Evolutionary conservation across 2,888 invertebrate genomes (phyloP).

Genomic region (Lobophora halterata): DNA sequence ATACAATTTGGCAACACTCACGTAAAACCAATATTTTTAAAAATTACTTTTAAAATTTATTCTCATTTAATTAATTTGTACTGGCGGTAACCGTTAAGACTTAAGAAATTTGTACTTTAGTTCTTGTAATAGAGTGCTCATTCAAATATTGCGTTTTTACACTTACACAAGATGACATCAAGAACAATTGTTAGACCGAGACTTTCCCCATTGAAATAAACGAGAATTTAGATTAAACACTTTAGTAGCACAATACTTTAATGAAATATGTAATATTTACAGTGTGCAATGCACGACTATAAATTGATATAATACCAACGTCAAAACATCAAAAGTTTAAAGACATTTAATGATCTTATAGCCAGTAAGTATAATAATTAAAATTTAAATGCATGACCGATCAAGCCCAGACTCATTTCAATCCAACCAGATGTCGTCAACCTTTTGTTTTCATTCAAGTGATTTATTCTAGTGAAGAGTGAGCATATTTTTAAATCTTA

Average conservation of each 20-base stretch:
- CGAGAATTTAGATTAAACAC: slow-evolving; percentile 42
- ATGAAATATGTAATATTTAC: slow-evolving; percentile 60
- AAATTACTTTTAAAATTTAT: slow-evolving; percentile 33
- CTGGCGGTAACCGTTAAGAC: slow-evolving; percentile 74
- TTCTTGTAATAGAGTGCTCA: slow-evolving; percentile 65
- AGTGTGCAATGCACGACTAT: slow-evolving; percentile 53
- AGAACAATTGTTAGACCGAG: slow-evolving; percentile 65
- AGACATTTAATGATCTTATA: slow-evolving; percentile 35
- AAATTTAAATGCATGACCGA: slow-evolving; percentile 24
- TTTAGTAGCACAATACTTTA: slow-evolving; percentile 34
- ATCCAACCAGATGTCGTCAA: slow-evolving; percentile 26
- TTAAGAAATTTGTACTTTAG: slow-evolving; percentile 79
- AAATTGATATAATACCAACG: slow-evolving; percentile 32
- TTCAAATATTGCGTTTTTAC: slow-evolving; percentile 45
- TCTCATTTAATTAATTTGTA: slow-evolving; percentile 74
- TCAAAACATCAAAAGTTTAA: slow-evolving; percentile 41
- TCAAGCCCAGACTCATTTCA: slow-evolving; percentile 18
- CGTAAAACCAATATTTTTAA: slow-evolving; percentile 59
- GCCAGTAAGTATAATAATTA: slow-evolving; percentile 42
- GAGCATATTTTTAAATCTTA: slow-evolving; percentile 63
- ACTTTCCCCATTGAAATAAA: slow-evolving; percentile 61
- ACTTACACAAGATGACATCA: slow-evolving; percentile 68
- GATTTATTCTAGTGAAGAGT: slow-evolving; percentile 58
- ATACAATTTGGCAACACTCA: slow-evolving; percentile 77
- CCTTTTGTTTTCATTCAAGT: slow-evolving; percentile 36